Conservation (phyloP, 2,113 vertebrate genomes). For the Ceyx margarethae region DNA sequence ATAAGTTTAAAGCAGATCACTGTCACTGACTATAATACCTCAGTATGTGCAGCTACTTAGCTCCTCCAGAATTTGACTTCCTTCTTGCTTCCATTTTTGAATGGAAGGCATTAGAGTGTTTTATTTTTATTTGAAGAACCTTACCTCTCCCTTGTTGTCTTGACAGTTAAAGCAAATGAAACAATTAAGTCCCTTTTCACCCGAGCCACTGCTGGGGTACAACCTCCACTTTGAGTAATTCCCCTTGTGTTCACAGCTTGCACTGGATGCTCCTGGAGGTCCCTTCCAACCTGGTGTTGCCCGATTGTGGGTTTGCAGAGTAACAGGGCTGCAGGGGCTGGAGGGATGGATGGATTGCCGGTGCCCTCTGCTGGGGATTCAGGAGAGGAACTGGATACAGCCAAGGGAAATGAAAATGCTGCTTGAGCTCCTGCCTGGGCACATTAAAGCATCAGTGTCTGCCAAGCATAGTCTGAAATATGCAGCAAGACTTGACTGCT, state of each 20-base stretch:
- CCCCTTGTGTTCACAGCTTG: background rate
- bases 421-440: background rate
- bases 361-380: background rate
- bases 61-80: too few relatives aligned
- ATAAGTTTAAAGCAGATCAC: too few relatives aligned
- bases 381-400: background rate
- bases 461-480: background rate
- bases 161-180: background rate
- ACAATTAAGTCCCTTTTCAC: background rate
- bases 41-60: too few relatives aligned
- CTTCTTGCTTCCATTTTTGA: too few relatives aligned
- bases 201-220: background rate
- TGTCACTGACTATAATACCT: too few relatives aligned
- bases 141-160: accelerated
- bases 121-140: background rate
- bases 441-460: background rate
- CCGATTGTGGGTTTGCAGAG: background rate
- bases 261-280: too few relatives aligned
- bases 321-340: accelerated
- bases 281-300: too few relatives aligned
- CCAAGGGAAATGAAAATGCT: background rate
- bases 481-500: background rate
- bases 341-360: background rate
- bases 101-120: too few relatives aligned
- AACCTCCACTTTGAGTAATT: background rate